Evolutionary conservation across 1,140 invertebrate genomes (phyloP), one percentile per base, ranked within the genome.

Genomic region (Platyscapa corneri): DNA sequence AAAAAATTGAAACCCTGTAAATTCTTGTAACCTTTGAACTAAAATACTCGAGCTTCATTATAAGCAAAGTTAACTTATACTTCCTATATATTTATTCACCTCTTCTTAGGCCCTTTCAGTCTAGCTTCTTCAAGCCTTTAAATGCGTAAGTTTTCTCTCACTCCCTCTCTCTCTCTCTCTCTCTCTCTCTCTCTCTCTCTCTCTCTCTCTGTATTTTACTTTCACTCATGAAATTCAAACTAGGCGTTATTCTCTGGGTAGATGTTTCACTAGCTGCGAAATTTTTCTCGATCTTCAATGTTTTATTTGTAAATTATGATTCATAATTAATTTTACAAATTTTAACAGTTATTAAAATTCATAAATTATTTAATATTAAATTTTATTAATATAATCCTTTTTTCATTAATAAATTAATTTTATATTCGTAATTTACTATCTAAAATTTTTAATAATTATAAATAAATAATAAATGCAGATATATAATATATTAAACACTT

Each of bases 241-340:
- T 30, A 91, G 90, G 91, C 89, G 90, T 92, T 91, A 91, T 90
- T 87, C 88, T 90, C 87, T 88, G 89, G 86, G 88, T 86, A 85
- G 86, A 88, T 86, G 88, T 88, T 88, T 82, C 42, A 75, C 81
- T 86, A 85, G 78, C 85, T 88, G 87, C 83, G 86, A 82, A 78
- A 87, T 87, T 85, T 87, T 87, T 76, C 82, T 67, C 67, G 86
- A 86, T 89, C 88, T 90, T 90, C 89, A 84, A 92, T 92, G 90
- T 92, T 91, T 92, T 92, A 92, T 92, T 91, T 92, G 92, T 91
- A 90, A 91, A 91, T 92, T 91, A 89, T 91, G 10, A 14, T 12
- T 53, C 10, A 53, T 12, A 7, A 53, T 53, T 53, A 18, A 14
- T 53, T 53, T 53, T 53, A 53, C 3, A n/a, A n/a, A n/a, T n/a